phyloP scores from a whole-genome alignment of 1,140 invertebrate genomes.

The Sarcophaga bullata region DNA sequence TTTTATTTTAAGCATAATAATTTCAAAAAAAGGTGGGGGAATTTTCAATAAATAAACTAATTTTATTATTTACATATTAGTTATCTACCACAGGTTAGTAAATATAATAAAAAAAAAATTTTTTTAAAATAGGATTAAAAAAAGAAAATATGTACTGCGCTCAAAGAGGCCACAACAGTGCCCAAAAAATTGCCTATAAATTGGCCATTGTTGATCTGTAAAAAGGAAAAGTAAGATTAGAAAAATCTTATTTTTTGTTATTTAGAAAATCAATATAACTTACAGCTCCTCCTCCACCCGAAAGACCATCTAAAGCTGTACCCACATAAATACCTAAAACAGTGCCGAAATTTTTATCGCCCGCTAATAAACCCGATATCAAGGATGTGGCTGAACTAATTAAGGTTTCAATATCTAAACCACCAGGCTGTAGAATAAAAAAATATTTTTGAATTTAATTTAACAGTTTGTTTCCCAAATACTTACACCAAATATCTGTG shows the following conservation, averaged over 20 bases:
- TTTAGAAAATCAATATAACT: too few relatives aligned
- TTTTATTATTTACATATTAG: neutral
- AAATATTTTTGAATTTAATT: neutral
- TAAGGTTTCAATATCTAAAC: constrained; percentile 62
- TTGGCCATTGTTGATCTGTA: constrained; percentile 64
- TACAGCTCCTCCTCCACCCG: constrained; percentile 69
- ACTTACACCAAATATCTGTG: constrained; percentile 66
- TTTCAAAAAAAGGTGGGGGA: constrained; percentile 1
- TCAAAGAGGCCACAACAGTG: constrained; percentile 60
- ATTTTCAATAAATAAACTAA: neutral
- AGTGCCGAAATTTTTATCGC: constrained; percentile 67
- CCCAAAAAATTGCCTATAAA: constrained; percentile 65
- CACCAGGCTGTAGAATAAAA: constrained; percentile 58
- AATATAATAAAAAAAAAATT: neutral
- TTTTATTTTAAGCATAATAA: neutral
- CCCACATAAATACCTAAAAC: constrained; percentile 67
- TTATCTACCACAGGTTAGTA: constrained; percentile 36
- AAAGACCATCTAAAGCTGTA: constrained; percentile 67
- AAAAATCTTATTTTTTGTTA: neutral
- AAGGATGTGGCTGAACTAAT: constrained; percentile 62
- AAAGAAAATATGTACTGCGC: constrained; percentile 62
- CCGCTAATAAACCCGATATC: constrained; percentile 61
- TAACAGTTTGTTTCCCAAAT: neutral
- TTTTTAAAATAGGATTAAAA: constrained; percentile 27
- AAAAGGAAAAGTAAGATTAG: constrained; percentile 22